Evolutionary conservation across 1,140 invertebrate species (phyloP).

Genomic region (Lysiphlebus fabarum): DNA sequence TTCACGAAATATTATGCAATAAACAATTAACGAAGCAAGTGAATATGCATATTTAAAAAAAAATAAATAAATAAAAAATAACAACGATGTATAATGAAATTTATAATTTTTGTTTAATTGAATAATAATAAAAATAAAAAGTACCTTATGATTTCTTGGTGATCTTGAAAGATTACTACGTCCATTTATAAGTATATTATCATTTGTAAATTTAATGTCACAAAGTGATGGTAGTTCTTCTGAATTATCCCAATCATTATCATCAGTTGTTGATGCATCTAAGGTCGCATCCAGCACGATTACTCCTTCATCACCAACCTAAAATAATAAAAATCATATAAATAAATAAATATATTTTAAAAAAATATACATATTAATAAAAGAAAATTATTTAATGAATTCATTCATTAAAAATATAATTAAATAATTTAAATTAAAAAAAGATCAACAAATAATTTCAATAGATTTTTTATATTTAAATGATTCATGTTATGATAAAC

Average conservation of each 20-base stretch:
- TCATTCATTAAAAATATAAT: too few species aligned
- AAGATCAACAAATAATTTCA: too few species aligned
- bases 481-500: too few species aligned
- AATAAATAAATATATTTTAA: not conserved
- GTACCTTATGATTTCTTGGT: slow-evolving; percentile 64
- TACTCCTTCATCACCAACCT: slow-evolving; percentile 70
- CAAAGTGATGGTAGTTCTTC: slow-evolving; percentile 73
- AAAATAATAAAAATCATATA: slow-evolving; percentile 37
- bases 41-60: too few species aligned
- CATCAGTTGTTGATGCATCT: slow-evolving; percentile 65
- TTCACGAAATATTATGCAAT: too few species aligned
- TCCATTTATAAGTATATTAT: slow-evolving; percentile 85
- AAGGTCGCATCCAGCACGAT: slow-evolving; percentile 59
- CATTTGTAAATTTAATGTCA: slow-evolving; percentile 80
- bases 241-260: slow-evolving; percentile 61
- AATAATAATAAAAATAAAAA: slow-evolving; percentile 6
- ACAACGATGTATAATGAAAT: not conserved
- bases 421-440: too few species aligned
- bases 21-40: too few species aligned
- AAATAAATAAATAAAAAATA: too few species aligned
- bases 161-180: slow-evolving; percentile 70
- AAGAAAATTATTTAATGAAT: too few species aligned
- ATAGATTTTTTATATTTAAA: too few species aligned
- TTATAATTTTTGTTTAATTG: not conserved
- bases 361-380: not conserved